A percentile compares a stretch with the other conserved stretches of the same genome.
Conservation (phyloP, 1,140 invertebrate species). For the Ips typographus region DNA sequence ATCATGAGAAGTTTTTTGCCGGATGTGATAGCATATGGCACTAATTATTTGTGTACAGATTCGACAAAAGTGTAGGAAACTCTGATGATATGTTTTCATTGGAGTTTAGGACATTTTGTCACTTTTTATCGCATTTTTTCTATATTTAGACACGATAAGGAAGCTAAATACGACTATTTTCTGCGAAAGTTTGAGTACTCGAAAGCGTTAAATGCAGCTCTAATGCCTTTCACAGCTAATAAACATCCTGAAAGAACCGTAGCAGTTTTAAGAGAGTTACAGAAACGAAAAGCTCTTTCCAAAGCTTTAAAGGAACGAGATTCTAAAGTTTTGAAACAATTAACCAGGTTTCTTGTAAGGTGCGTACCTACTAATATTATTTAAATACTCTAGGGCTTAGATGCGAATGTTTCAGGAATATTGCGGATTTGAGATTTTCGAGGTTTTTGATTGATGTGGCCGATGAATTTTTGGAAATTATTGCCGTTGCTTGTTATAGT, state of each 20-base stretch:
- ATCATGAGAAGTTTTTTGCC: no score
- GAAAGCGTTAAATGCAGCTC: constrained; percentile 75
- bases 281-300: constrained; percentile 70
- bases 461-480: constrained; percentile 73
- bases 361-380: background rate
- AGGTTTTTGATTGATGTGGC: constrained; percentile 71
- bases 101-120: background rate
- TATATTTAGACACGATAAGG: constrained; percentile 48
- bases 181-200: constrained; percentile 81
- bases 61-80: background rate
- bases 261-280: constrained; percentile 80
- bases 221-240: constrained; percentile 61
- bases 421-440: constrained; percentile 74
- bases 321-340: constrained; percentile 62
- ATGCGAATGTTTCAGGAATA: constrained; percentile 55
- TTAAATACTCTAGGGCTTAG: background rate
- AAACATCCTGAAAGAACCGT: constrained; percentile 77
- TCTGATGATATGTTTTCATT: background rate
- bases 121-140: background rate
- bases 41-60: no score
- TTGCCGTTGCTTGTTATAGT: constrained; percentile 61
- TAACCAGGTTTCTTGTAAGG: constrained; percentile 74
- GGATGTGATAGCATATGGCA: no score
- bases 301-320: constrained; percentile 70
- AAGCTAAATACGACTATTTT: constrained; percentile 66